Evolutionary conservation across 1,140 invertebrate species (phyloP).

Genomic region (Heliconius eleuchia): DNA sequence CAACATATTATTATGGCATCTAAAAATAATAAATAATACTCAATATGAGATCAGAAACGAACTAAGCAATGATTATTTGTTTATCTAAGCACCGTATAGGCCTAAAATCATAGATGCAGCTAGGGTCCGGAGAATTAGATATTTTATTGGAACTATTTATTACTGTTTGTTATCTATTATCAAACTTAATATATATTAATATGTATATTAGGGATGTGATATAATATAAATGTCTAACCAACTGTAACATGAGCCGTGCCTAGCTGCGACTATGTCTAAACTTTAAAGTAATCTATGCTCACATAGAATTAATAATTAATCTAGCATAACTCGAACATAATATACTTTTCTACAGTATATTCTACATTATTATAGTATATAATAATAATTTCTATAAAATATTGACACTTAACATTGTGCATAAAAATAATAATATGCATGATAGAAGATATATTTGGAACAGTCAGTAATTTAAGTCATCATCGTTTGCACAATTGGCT

Average conservation of each 20-base stretch:
- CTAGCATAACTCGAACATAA: conserved; percentile 46
- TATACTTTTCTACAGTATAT: conserved; percentile 45
- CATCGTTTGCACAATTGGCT: conserved; percentile 72
- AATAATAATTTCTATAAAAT: conserved; percentile 59
- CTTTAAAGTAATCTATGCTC: conserved; percentile 44
- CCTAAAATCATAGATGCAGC: conserved; percentile 41
- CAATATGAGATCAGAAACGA: conserved; percentile 79
- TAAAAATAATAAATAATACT: conserved; percentile 74
- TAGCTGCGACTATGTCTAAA: conserved; percentile 65
- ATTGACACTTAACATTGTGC: conserved; percentile 79
- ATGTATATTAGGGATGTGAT: neutral
- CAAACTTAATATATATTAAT: neutral
- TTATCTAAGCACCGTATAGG: conserved; percentile 66
- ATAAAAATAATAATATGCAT: conserved; percentile 67
- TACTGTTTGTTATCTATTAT: neutral
- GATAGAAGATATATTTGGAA: conserved; percentile 72
- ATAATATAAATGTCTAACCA: neutral
- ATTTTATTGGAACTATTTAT: neutral
- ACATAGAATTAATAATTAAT: conserved; percentile 44
- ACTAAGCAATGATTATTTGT: conserved; percentile 56
- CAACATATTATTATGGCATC: conserved; percentile 70
- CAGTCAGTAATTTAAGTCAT: conserved; percentile 69
- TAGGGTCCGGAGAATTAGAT: neutral
- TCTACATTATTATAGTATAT: conserved; percentile 48
- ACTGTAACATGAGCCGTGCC: neutral